Evolutionary conservation across 2,797 vertebrate species (phyloP).

Genomic region (Microctenopoma stevenorrisi): DNA sequence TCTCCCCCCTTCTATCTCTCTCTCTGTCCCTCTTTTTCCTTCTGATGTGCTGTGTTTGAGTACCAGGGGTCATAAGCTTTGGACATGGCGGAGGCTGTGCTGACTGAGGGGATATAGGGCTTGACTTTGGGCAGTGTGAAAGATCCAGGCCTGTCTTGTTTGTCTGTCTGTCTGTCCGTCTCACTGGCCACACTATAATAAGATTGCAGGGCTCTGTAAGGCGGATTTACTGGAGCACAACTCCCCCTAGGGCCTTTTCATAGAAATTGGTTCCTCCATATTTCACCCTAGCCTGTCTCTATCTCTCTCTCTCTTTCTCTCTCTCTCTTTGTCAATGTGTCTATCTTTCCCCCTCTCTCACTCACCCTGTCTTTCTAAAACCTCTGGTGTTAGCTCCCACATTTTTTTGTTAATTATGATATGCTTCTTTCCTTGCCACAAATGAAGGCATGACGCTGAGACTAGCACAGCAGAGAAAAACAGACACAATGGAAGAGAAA

Average conservation of each 20-base stretch:
- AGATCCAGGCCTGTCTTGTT: conserved; percentile 76
- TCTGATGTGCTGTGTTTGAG: conserved; percentile 66
- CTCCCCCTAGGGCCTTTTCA: conserved; percentile 86
- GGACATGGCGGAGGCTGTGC: conserved; percentile 70
- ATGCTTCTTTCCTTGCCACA: conserved; percentile 48
- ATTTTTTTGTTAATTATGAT: conserved; percentile 70
- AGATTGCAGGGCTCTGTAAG: conserved; percentile 82
- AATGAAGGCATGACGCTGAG: conserved; percentile 48
- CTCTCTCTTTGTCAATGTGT: conserved; percentile 49
- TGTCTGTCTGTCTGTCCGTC: conserved; percentile 79
- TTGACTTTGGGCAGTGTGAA: conserved; percentile 82
- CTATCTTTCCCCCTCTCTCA: conserved; percentile 39
- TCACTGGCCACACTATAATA: conserved; percentile 83
- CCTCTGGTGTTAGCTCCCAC: conserved; percentile 51
- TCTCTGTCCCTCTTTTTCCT: conserved; percentile 18
- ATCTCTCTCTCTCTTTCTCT: conserved; percentile 47
- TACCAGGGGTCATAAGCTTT: conserved; percentile 75
- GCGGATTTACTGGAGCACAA: conserved; percentile 87
- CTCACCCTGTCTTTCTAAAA: conserved; percentile 47
- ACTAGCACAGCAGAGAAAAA: conserved; percentile 46
- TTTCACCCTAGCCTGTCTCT: conserved; percentile 64
- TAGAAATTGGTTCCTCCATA: conserved; percentile 83
- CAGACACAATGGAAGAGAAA: conserved; percentile 42
- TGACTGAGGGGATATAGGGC: conserved; percentile 74
- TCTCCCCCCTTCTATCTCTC: conserved; percentile 12